Percentiles rank a stretch among this genome's conserved stretches.
Evolutionary conservation across 2,113 vertebrate species (phyloP).

Genomic region (Pseudopipra pipra): DNA sequence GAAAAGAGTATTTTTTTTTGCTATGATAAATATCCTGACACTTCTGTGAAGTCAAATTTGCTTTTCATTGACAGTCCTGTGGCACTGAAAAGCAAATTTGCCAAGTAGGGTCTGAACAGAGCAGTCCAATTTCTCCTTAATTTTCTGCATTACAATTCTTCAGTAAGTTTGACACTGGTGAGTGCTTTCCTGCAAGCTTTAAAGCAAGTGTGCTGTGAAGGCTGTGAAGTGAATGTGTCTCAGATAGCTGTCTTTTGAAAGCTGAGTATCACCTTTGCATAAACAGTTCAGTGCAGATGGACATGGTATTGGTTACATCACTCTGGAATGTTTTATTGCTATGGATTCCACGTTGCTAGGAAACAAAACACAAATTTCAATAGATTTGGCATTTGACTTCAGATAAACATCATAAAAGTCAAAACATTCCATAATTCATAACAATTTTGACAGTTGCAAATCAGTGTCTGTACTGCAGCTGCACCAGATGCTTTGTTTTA

Average conservation of each 20-base stretch:
- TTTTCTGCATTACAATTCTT: background rate
- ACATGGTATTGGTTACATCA: slow-evolving; percentile 45
- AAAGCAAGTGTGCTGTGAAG: background rate
- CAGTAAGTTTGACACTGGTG: background rate
- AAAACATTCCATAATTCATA: slow-evolving; percentile 63
- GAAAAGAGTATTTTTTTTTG: background rate
- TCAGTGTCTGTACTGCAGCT: slow-evolving; percentile 56
- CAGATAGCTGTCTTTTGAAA: slow-evolving; percentile 13
- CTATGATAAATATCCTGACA: background rate
- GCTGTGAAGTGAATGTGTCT: background rate
- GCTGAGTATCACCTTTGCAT: slow-evolving; percentile 44
- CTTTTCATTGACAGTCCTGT: background rate
- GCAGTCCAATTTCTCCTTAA: background rate
- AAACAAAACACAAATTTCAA: slow-evolving; percentile 63
- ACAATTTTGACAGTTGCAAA: slow-evolving; percentile 55
- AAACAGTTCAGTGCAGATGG: slow-evolving; percentile 40
- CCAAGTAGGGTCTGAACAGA: background rate
- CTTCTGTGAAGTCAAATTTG: background rate
- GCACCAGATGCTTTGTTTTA: slow-evolving; percentile 60
- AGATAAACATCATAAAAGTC: slow-evolving; percentile 65
- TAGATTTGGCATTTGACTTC: slow-evolving; percentile 58
- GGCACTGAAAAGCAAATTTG: too few relatives aligned
- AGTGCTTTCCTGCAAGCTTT: background rate
- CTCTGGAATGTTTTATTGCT: slow-evolving; percentile 65
- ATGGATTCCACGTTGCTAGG: slow-evolving; percentile 48